Evolutionary conservation across 2,888 invertebrate species (phyloP), one percentile per base, ranked within the genome.

Genomic region (Agonopterix arenella): DNA sequence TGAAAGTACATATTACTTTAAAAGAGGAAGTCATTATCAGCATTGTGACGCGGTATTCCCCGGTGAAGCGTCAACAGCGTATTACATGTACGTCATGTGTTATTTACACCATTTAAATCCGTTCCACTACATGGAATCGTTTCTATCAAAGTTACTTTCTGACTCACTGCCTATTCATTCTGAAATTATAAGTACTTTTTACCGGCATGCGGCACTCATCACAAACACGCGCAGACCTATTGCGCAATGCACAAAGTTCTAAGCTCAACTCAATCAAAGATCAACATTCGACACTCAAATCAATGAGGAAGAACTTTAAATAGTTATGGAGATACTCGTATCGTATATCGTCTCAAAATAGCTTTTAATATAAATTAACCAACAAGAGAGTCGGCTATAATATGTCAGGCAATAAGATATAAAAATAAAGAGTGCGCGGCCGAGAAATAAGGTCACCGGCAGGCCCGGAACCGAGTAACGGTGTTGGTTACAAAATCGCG

Each of bases 401-500:
- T 68, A 58, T 62, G 69, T 72, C 75, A 72, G 69, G 74, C 80
- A 73, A 73, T 76, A 78, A 82, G 76, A 78, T 83, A 78, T 79
- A 81, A 84, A 84, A 83, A 81, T 82, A 83, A 80, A 82, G 76
- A 84, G 83, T 76, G 68, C 73, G 73, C 77, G 72, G 68, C 64
- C 70, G 69, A 78, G 78, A 80, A 88, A 86, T 88, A 88, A 84
- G 88, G 89, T 84, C 85, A 79, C 75, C 77, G 74, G 68, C 80
- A 76, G 68, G 84, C 81, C 88, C 88, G 86, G 86, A 88, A 88
- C 85, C 76, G 76, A 77, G 70, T 85, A 88, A 81, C 89, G 85
- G 89, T 84, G 71, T 83, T 76, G 70, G 78, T 88, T 88, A 86
- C 88, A 85, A 89, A 88, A 88, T 85, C 82, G 80, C 88, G 80